Conservation (phyloP, 2,113 vertebrate genomes). For the Apus apus region DNA sequence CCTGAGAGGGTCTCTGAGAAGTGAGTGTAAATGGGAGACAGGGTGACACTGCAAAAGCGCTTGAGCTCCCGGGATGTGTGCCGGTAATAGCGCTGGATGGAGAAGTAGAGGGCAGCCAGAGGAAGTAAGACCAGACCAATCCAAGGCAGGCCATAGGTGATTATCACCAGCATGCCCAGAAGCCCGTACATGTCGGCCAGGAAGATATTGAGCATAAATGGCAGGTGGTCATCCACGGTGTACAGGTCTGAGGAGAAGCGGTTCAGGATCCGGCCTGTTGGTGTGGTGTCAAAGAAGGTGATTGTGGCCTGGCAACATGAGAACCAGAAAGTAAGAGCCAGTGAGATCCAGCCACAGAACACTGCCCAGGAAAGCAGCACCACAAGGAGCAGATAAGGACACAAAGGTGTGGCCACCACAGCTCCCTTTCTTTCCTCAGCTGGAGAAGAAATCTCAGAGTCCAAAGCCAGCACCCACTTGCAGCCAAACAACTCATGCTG, state of each 20-base stretch:
- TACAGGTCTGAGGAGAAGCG: conserved; percentile 96
- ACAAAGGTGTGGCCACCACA: background rate
- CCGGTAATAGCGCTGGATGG: conserved; percentile 86
- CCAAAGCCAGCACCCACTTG: background rate
- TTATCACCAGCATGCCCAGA: conserved; percentile 87
- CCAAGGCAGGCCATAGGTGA: conserved; percentile 90
- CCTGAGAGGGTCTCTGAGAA: conserved; percentile 93
- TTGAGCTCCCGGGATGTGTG: conserved; percentile 91
- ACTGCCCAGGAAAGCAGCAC: background rate
- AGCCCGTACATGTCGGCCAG: conserved; percentile 84
- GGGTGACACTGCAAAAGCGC: conserved; percentile 88
- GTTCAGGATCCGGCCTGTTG: conserved; percentile 89
- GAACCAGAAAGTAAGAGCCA: background rate
- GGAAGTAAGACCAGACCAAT: conserved; percentile 83
- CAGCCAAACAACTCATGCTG: background rate
- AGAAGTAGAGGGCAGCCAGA: conserved; percentile 82
- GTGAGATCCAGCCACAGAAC: background rate
- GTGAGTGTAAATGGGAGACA: conserved; percentile 94
- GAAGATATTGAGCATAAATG: conserved; percentile 93
- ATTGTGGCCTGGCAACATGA: conserved; percentile 81
- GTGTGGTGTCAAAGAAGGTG: conserved; percentile 91
- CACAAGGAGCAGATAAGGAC: background rate
- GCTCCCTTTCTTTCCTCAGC: background rate
- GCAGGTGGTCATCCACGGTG: conserved; percentile 88
- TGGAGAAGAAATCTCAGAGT: background rate